Conservation (phyloP, 2,888 invertebrate species). For the Meganola albula region DNA sequence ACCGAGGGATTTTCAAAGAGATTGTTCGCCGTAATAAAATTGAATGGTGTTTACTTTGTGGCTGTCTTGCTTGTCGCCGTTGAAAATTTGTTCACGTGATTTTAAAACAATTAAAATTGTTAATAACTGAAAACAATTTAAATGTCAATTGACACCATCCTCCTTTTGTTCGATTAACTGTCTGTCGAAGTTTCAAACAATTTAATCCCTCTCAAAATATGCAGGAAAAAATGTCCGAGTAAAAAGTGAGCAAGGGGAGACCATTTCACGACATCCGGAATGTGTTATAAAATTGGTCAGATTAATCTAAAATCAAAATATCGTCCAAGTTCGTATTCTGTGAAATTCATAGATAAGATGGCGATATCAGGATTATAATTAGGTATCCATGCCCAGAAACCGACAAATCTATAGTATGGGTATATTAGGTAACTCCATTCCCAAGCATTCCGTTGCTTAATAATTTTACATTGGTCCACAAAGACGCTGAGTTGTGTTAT, state of each 20-base stretch:
- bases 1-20: slow-evolving; percentile 57
- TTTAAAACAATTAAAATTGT: slow-evolving; percentile 30
- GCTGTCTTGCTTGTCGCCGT: slow-evolving; percentile 49
- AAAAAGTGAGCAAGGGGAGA: slow-evolving; percentile 35
- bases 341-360: slow-evolving; percentile 18
- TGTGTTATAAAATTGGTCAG: slow-evolving; percentile 27
- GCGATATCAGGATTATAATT: slow-evolving; percentile 31
- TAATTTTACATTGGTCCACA: slow-evolving; percentile 70
- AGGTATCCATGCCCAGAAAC: slow-evolving; percentile 34
- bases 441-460: slow-evolving; percentile 61
- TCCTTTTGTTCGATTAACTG: slow-evolving; percentile 45
- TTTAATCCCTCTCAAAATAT: slow-evolving; percentile 62
- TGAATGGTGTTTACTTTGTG: slow-evolving; percentile 65
- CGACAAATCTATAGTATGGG: slow-evolving; percentile 44
- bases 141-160: slow-evolving; percentile 50
- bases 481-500: slow-evolving; percentile 67
- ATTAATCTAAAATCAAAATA: slow-evolving; percentile 26
- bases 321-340: no score
- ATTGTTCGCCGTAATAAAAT: slow-evolving; percentile 63
- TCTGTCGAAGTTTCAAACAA: slow-evolving; percentile 59
- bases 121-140: slow-evolving; percentile 37
- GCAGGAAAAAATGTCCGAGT: slow-evolving; percentile 45
- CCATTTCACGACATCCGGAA: slow-evolving; percentile 28
- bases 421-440: slow-evolving; percentile 42
- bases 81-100: slow-evolving; percentile 28